Percentiles rank a stretch among this genome's conserved stretches.
These are phyloP conservation scores for Drosophila lini DNA, from an alignment of 1,140 invertebrate species.

Conservation along the genomic window DNA sequence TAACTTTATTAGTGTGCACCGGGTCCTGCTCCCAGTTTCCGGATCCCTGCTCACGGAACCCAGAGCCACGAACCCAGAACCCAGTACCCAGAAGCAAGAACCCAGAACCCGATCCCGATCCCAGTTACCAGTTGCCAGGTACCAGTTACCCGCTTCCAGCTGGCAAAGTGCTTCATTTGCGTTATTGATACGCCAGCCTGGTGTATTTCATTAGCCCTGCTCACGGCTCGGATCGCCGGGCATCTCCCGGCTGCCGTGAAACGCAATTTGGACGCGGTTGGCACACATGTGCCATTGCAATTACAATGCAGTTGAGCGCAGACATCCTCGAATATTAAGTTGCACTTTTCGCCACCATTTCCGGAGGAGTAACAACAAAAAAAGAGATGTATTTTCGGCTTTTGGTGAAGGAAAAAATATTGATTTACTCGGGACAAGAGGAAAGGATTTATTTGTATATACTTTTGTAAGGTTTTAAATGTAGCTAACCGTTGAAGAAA, in stretches of 20 bases:
- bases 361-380: background rate
- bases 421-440: background rate
- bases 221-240: constrained; percentile 31
- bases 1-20: constrained; percentile 68
- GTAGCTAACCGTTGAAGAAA: background rate
- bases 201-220: constrained; percentile 54
- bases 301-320: constrained; percentile 58
- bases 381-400: background rate
- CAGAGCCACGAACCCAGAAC: no score
- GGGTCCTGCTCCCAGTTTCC: constrained; percentile 11
- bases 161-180: constrained; percentile 52
- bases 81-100: no score
- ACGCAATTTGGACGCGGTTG: constrained; percentile 55
- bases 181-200: constrained; percentile 55
- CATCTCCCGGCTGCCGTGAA: constrained; percentile 35
- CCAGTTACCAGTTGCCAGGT: background rate
- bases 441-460: background rate
- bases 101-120: background rate
- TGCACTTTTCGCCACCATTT: constrained; percentile 6
- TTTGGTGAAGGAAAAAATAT: background rate
- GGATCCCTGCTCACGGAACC: background rate
- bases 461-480: background rate
- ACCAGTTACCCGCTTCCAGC: background rate
- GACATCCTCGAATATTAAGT: constrained; percentile 1
- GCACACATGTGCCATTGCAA: constrained; percentile 36